These are phyloP conservation scores for Rhynchophorus ferrugineus DNA, from an alignment of 1,140 invertebrate genomes.

Conservation along the genomic window DNA sequence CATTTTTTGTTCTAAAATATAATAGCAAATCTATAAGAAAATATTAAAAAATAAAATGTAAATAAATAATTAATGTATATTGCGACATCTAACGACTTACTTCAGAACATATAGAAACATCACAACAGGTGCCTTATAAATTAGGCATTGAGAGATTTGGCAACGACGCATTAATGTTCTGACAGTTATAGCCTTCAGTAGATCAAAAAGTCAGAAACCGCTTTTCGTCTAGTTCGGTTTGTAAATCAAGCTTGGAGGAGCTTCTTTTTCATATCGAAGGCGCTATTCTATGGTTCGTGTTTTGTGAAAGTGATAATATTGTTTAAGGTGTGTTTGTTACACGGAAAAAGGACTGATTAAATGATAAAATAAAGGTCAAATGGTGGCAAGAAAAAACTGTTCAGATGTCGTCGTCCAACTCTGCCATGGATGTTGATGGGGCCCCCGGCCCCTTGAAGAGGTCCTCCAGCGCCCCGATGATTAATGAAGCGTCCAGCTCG, in stretches of 20 bases:
- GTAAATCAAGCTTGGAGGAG: background rate
- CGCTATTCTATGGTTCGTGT: too few relatives aligned
- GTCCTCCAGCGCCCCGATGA: constrained; percentile 77
- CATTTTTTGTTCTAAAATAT: too few relatives aligned
- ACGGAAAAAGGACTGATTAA: background rate
- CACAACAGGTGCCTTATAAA: background rate
- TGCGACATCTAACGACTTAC: too few relatives aligned
- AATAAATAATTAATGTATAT: too few relatives aligned
- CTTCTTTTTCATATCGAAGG: background rate
- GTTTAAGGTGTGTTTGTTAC: too few relatives aligned
- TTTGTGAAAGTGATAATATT: too few relatives aligned
- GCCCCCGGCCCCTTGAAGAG: constrained; percentile 60
- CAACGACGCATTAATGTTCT: background rate
- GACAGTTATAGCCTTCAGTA: background rate
- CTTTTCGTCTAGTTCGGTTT: background rate
- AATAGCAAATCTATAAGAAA: too few relatives aligned
- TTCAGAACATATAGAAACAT: too few relatives aligned
- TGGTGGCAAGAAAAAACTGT: constrained; percentile 7
- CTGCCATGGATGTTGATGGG: constrained; percentile 54
- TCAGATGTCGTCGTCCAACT: constrained; percentile 38
- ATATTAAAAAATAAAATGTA: too few relatives aligned
- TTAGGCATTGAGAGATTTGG: too few relatives aligned
- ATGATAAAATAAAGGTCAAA: constrained; percentile 13
- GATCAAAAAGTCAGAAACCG: background rate
- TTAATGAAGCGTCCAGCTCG: constrained; percentile 53